Evolutionary conservation across 2,888 invertebrate species (phyloP).

Genomic region (Odontocerum albicorne): DNA sequence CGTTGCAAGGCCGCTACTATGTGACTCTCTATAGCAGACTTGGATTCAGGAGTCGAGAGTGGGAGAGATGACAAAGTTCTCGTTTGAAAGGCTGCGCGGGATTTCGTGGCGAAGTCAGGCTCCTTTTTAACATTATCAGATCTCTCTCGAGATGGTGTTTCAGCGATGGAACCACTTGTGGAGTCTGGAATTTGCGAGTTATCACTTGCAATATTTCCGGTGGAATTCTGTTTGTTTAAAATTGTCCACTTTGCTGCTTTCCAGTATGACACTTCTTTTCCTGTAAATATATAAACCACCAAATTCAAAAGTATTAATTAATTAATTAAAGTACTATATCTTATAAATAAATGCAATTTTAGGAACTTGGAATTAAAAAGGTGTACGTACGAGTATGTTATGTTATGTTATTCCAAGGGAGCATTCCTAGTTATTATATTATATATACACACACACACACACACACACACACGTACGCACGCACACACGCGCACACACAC

Average conservation of each 20-base stretch:
- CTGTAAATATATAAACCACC: slow-evolving; percentile 31
- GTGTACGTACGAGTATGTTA: too few relatives aligned
- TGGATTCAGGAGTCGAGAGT: slow-evolving; percentile 46
- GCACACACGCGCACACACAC: too few relatives aligned
- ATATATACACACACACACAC: too few relatives aligned
- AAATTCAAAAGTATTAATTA: background rate
- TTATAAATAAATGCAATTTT: background rate
- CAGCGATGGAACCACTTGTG: background rate
- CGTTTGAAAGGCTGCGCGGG: slow-evolving; percentile 45
- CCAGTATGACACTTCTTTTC: slow-evolving; percentile 42
- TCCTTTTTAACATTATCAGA: background rate
- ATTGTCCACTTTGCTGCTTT: slow-evolving; percentile 42
- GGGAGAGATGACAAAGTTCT: slow-evolving; percentile 54
- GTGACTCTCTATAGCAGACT: slow-evolving; percentile 46
- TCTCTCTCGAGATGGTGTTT: too few relatives aligned
- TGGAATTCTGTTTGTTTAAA: slow-evolving; percentile 38
- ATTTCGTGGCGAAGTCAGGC: too few relatives aligned
- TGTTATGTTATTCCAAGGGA: too few relatives aligned
- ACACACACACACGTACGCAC: too few relatives aligned
- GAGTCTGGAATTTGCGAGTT: too few relatives aligned
- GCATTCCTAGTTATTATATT: too few relatives aligned
- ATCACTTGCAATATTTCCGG: too few relatives aligned
- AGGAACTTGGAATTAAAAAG: too few relatives aligned
- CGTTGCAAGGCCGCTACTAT: slow-evolving; percentile 51
- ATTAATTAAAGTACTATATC: background rate